Evolutionary conservation across 2,113 vertebrate genomes (phyloP), one percentile per base, ranked within the genome.

Genomic region (Xiphophorus couchianus): DNA sequence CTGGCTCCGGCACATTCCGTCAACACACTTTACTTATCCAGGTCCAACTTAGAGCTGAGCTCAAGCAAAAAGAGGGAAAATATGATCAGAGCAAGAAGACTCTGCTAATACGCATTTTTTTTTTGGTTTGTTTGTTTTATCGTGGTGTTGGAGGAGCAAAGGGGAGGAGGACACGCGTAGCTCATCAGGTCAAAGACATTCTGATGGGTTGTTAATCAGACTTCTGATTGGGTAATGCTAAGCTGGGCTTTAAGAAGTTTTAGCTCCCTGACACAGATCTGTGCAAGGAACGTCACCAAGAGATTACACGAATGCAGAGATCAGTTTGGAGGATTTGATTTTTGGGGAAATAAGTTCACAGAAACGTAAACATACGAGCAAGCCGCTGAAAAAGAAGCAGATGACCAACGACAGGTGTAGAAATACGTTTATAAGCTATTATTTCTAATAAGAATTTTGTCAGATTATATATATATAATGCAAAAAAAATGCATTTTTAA

Each of bases 1-100:
- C 73, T 77, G 84, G 82, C 78, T 87, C 76, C 74, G 71, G 39
- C 30, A 63, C 85, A 86, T 84, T 69, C 86, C 71, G 81, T 66
- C 72, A 63, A 74, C 64, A 12, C 25, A 58, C 51, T 25, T 58
- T 10, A n/a, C 51, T 58, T 58, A 58, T n/a, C 9, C 1, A n/a
- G 17, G 22, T 58, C 44, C 44, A 48, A 48, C 14, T 58, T n/a
- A 72, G 14, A 15, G 28, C 61, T 15, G 29, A 30, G 61, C 29
- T 62, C 14, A 62, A 30, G 14, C 13, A 30, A 30, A 28, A 30
- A 27, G 28, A 58, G 51, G 19, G 8, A n/a, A n/a, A 58, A 58
- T n/a, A 58, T 19, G 51, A 58, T 3, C 51, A 70, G 44, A 70
- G 48, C 62, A 33, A 30, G 12, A 58, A 30, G 13, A 58, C 2